These are phyloP conservation scores for Mayetiola destructor DNA, from an alignment of 2,888 invertebrate genomes.

Conservation along the genomic window DNA sequence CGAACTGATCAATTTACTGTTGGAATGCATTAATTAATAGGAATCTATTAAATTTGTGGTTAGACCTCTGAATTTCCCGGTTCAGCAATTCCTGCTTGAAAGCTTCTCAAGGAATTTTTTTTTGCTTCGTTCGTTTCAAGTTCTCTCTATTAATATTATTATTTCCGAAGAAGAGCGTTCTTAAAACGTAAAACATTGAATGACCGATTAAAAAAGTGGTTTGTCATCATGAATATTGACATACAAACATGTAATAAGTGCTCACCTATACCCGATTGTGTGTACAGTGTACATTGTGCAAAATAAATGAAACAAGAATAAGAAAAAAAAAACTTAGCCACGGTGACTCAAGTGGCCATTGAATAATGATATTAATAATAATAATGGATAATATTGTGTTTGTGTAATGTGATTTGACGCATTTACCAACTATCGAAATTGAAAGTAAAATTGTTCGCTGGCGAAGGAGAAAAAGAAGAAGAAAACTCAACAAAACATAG, in stretches of 20 bases:
- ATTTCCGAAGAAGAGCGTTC: not conserved
- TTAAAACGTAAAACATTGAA: not conserved
- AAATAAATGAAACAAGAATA: not conserved
- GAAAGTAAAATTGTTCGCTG: too few relatives aligned
- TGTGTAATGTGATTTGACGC: not conserved
- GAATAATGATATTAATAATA: not conserved
- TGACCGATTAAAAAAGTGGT: not conserved
- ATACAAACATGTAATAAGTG: not conserved
- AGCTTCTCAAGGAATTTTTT: not conserved
- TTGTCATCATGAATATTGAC: not conserved
- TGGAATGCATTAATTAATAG: not conserved
- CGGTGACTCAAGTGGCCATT: not conserved
- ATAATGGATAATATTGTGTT: not conserved
- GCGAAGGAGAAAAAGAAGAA: too few relatives aligned
- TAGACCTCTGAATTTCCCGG: not conserved
- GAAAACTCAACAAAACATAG: too few relatives aligned
- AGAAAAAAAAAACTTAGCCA: not conserved
- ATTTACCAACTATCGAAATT: too few relatives aligned
- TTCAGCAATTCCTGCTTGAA: not conserved
- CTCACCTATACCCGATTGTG: too few relatives aligned
- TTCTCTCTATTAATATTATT: not conserved
- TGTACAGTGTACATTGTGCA: too few relatives aligned
- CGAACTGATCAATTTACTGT: too few relatives aligned
- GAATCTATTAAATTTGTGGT: not conserved
- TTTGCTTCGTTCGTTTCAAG: not conserved